phyloP scores from a whole-genome alignment of 1,140 invertebrate genomes.

The Coptotermes formosanus region DNA sequence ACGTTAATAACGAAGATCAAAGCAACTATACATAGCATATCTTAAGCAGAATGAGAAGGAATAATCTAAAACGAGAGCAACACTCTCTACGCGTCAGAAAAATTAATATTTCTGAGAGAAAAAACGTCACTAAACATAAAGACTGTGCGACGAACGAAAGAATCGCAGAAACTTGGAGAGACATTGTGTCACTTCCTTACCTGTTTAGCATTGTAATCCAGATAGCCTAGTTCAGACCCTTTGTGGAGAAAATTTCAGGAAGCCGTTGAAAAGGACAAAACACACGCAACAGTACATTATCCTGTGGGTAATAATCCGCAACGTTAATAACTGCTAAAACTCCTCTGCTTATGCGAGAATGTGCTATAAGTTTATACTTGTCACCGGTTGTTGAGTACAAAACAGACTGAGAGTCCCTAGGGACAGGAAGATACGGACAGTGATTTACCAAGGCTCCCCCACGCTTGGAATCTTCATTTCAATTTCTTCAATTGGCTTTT shows the following conservation, averaged over 20 bases:
- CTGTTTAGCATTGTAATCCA: neutral
- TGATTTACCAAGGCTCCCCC: neutral
- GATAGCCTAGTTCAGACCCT: neutral
- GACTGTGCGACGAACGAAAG: too few species aligned
- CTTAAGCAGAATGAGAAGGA: too few species aligned
- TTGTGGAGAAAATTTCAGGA: neutral
- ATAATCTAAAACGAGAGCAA: too few species aligned
- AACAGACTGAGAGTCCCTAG: neutral
- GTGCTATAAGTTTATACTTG: neutral
- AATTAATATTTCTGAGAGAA: too few species aligned
- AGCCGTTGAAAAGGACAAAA: neutral
- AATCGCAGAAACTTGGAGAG: too few species aligned
- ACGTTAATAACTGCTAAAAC: neutral
- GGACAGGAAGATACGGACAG: neutral
- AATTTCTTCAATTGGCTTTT: conserved; percentile 19
- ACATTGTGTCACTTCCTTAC: neutral
- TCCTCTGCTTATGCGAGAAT: neutral
- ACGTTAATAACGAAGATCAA: too few species aligned
- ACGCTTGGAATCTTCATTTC: conserved; percentile 14
- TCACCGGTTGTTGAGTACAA: neutral
- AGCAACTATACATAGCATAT: too few species aligned
- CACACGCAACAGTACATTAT: neutral
- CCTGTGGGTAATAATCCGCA: neutral
- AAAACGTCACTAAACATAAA: too few species aligned
- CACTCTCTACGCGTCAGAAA: too few species aligned